phyloP scores from a whole-genome alignment of 2,113 vertebrate species.

The Archocentrus centrarchus region DNA sequence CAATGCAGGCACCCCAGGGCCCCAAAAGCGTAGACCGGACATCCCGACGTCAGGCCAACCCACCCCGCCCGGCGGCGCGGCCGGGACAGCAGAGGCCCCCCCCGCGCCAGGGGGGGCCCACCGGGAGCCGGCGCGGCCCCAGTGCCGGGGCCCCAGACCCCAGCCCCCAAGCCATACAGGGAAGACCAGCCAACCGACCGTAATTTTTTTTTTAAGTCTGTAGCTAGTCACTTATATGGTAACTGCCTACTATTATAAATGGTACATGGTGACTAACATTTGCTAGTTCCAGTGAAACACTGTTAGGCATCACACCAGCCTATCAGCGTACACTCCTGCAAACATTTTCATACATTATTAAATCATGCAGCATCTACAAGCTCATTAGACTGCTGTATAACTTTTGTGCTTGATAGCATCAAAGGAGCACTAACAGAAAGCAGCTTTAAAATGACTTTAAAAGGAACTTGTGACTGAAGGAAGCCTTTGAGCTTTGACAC shows the following conservation, averaged over 20 bases:
- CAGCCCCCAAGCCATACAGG: too few species aligned
- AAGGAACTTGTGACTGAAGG: not conserved
- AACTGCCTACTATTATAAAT: too few species aligned
- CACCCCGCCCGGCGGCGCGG: too few species aligned
- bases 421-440: not conserved
- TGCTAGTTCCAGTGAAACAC: not conserved
- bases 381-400: not conserved
- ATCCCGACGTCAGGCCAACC: too few species aligned
- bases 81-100: too few species aligned
- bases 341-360: not conserved
- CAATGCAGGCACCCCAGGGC: too few species aligned
- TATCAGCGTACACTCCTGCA: not conserved
- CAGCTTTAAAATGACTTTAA: not conserved
- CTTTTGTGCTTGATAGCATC: not conserved
- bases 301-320: not conserved
- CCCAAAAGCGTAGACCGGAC: too few species aligned
- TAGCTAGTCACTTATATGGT: not conserved
- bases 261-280: not conserved
- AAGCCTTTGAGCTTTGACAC: not conserved
- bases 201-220: not conserved
- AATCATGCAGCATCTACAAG: not conserved
- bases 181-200: too few species aligned
- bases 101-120: too few species aligned
- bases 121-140: too few species aligned
- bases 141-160: too few species aligned